Evolutionary conservation across 30 jellyfish, hydroid and myxozoan species (phyloP), one percentile per base, ranked within the genome.

Genomic region (Aurelia aurita): DNA sequence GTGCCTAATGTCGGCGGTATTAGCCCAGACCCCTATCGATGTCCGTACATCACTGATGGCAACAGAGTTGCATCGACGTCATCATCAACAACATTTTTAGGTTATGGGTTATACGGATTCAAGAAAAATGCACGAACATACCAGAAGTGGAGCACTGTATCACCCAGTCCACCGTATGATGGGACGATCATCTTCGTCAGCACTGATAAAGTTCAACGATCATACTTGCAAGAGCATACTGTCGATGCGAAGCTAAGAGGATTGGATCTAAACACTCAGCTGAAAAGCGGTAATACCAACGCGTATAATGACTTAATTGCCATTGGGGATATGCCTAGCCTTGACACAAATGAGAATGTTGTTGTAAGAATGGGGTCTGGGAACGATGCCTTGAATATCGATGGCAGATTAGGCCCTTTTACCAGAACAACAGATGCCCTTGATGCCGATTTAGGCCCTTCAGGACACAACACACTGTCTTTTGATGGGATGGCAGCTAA

Each of bases 361-460:
- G 34, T 18, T 15, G 39, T 71, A 3, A 20, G 53, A 71, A 71
- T 35, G 69, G 83, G 83, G 7, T 16, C 67, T 71, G 83, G 83
- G 15, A 71, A 71, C 53, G 83, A 71, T 35, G 77, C 68, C 69
- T n/a, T 71, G 20, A 71, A 71, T 26, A 65, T 65, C 15, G 58
- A 65, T 34, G 77, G 77, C 23, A n/a, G 25, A 26, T 65, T 28
- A 34, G 77, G 77, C 23, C 23, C 49, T 18, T 65, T 65, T 3
- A 26, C 35, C 54, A 65, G 77, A 65, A n/a, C 54, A 26, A 65
- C 54, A 28, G 25, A 65, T 65, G 21, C 54, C 16, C 77, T 65
- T 65, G 54, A 65, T 65, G 77, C 77, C 22, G 77, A 65, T 28
- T 28, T 65, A 18, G 77, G 77, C 25, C 5, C 23, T 16, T 26